Evolutionary conservation across 2,113 vertebrate species (phyloP).

Genomic region (Phrynosoma blainvillii): DNA sequence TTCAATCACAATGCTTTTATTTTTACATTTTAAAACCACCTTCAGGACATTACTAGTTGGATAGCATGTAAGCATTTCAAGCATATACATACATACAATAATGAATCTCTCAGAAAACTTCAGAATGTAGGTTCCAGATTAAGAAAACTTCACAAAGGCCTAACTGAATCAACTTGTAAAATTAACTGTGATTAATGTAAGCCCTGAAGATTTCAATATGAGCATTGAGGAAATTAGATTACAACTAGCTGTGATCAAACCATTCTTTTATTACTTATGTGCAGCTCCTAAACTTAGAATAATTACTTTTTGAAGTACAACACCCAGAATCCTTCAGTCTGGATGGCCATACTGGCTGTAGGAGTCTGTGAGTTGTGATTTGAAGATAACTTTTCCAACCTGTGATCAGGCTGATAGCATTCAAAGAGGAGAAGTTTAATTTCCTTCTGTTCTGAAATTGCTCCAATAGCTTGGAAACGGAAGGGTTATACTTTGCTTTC

Average conservation of each 20-base stretch:
- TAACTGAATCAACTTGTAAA: not conserved
- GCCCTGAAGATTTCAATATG: not conserved
- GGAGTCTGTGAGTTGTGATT: not conserved
- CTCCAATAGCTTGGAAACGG: too few species aligned
- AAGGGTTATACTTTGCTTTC: too few species aligned
- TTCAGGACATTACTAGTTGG: too few species aligned
- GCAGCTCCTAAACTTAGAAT: not conserved
- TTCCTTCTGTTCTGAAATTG: not conserved
- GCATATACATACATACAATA: too few species aligned
- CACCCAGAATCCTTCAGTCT: not conserved
- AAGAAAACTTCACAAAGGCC: not conserved
- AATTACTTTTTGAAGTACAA: not conserved
- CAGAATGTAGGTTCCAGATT: not conserved
- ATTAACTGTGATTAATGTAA: not conserved
- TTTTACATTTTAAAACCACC: not conserved
- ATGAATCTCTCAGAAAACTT: not conserved
- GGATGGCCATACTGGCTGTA: too few species aligned
- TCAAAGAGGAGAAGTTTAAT: not conserved
- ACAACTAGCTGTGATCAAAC: not conserved
- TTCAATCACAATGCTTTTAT: conserved; percentile 6
- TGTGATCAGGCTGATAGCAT: not conserved
- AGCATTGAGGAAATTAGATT: not conserved
- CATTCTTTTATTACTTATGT: not conserved
- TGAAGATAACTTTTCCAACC: not conserved
- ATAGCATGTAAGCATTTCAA: too few species aligned